Base-by-base conservation (phyloP, 2,113 vertebrate genomes). In the Dipodomys stephensi region DNA sequence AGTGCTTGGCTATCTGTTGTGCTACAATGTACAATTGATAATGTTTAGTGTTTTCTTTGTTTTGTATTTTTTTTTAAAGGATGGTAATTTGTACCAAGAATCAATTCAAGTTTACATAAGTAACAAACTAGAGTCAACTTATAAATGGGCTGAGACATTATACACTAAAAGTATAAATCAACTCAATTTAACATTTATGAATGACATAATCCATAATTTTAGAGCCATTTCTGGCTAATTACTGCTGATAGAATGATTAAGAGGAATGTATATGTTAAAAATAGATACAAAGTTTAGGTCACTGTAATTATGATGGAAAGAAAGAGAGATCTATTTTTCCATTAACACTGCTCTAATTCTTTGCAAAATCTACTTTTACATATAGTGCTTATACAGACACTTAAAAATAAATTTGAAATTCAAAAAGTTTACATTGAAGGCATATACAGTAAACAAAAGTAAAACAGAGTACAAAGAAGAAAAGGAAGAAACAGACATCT, bases 361-460 rank as follows among this genome's bases (percentile, higher is more conserved):
- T 23, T 62, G 84, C 90, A 35, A 95, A 91, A 88, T 79, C n/a
- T 74, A 83, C 20, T 91, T 92, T 89, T 80, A 92, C 53, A 30
- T 27, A 62, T 49, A 83, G 68, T 23, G 64, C 64, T 95, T 89
- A 81, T 44, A 73, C 9, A 69, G 49, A 16, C 27, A 71, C 22
- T 85, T 19, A 87, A 77, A 4, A 67, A 87, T 90, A 81, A 77
- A 39, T 87, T 64, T 88, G 62, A 72, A 64, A 84, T 46, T 83
- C 39, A 86, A 85, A 87, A 94, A 65, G 7, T n/a, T 82, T 92
- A 67, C 6, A 44, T 83, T 92, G 15, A 32, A 96, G 74, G 25
- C 49, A 79, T 32, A 53, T 25, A 32, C 20, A 60, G 23, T 79
- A 64, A 85, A 62, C 20, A 62, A 62, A 62, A 62, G 16, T 22